A percentile compares a stretch with the other conserved stretches of the same genome.
These are phyloP conservation scores for Pteria penguin DNA, from an alignment of 2,888 invertebrate species.

Conservation along the genomic window DNA sequence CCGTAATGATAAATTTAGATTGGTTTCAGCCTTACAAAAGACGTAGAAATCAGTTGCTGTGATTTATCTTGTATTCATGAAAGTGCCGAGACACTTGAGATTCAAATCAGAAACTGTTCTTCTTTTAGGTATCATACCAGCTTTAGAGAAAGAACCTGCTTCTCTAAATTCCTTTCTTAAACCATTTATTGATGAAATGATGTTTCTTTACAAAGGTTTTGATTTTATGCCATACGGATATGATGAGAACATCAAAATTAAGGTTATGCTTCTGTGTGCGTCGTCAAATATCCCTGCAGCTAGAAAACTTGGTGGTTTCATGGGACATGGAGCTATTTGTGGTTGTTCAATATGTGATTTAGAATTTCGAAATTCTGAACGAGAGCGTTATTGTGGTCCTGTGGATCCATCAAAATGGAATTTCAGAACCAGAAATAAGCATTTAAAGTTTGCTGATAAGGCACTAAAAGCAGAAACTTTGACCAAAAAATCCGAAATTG, in stretches of 20 bases:
- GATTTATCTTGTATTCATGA: constrained; percentile 7
- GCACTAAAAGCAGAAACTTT: not conserved
- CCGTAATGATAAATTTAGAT: constrained; percentile 23
- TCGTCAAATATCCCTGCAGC: not conserved
- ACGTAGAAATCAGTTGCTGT: constrained; percentile 1
- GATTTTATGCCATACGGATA: not conserved
- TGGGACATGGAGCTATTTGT: not conserved
- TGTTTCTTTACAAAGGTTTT: constrained; percentile 12
- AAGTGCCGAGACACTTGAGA: constrained; percentile 11
- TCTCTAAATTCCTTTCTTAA: constrained; percentile 6
- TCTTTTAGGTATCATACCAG: constrained; percentile 11
- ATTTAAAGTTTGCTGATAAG: not conserved
- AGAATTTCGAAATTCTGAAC: not conserved
- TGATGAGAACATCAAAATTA: not conserved
- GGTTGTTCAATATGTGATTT: not conserved
- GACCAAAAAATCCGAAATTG: not conserved
- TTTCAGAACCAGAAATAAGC: not conserved
- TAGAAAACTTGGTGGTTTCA: not conserved
- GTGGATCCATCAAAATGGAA: not conserved
- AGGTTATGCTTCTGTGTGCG: not conserved
- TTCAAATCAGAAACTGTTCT: constrained; percentile 13
- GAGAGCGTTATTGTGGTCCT: not conserved
- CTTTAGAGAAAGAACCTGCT: not conserved
- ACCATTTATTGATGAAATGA: constrained; percentile 12
- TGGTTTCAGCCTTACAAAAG: constrained; percentile 18